Evolutionary conservation across 2,888 invertebrate genomes (phyloP).

Genomic region (Phrixothrix hirtus): DNA sequence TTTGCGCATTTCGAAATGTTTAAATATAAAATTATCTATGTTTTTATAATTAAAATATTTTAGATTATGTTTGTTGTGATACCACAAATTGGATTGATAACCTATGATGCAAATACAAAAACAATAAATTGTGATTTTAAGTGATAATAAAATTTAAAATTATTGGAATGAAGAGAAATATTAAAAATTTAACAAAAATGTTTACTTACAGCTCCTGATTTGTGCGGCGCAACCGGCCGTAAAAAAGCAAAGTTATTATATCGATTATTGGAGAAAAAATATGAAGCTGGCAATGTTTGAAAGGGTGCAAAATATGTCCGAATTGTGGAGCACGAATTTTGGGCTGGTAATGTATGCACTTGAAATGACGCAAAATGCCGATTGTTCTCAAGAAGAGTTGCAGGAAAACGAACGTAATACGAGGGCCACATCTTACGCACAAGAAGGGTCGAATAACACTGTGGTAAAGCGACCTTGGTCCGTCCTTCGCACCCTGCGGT

Average conservation of each 20-base stretch:
- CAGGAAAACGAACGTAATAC: slow-evolving; percentile 49
- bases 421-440: slow-evolving; percentile 51
- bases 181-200: too few relatives aligned
- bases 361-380: slow-evolving; percentile 40
- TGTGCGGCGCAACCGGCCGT: not conserved
- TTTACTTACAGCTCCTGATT: not conserved
- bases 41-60: too few relatives aligned
- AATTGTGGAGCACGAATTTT: slow-evolving; percentile 30
- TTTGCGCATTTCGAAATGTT: too few relatives aligned
- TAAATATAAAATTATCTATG: not conserved
- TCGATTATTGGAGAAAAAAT: slow-evolving; percentile 38
- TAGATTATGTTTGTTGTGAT: too few relatives aligned
- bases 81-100: too few relatives aligned
- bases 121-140: too few relatives aligned
- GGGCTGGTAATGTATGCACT: slow-evolving; percentile 48
- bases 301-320: slow-evolving; percentile 36
- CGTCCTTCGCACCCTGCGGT: slow-evolving; percentile 53
- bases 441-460: slow-evolving; percentile 36
- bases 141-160: too few relatives aligned
- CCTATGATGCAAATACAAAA: too few relatives aligned
- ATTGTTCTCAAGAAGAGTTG: slow-evolving; percentile 19
- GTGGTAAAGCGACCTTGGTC: slow-evolving; percentile 48
- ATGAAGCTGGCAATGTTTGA: slow-evolving; percentile 50
- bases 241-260: slow-evolving; percentile 1
- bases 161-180: too few relatives aligned